These are phyloP conservation scores for Hartigia nigra DNA, from an alignment of 2,888 invertebrate genomes.

Conservation along the genomic window DNA sequence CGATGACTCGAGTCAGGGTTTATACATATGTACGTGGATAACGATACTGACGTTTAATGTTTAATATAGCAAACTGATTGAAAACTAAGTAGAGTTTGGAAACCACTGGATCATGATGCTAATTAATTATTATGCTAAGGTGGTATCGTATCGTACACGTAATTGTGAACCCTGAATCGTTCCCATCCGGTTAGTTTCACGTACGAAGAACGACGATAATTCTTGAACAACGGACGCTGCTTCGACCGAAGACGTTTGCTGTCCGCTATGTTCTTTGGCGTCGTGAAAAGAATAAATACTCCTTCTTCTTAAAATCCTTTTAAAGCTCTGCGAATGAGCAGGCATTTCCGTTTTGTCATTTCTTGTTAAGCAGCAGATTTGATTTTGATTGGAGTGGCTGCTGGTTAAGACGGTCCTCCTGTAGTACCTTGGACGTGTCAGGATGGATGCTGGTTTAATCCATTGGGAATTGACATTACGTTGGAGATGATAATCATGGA, in stretches of 20 bases:
- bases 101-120: neutral
- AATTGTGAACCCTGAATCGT: slow-evolving; percentile 7
- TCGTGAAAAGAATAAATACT: neutral
- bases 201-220: neutral
- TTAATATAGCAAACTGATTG: neutral
- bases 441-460: neutral
- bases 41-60: neutral
- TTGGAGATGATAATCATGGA: neutral
- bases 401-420: neutral
- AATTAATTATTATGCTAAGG: slow-evolving; percentile 22
- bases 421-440: neutral
- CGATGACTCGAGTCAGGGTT: neutral
- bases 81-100: neutral
- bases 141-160: slow-evolving; percentile 20
- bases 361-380: neutral
- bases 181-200: neutral
- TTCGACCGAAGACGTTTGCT: neutral
- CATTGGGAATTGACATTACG: neutral
- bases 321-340: neutral
- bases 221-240: neutral
- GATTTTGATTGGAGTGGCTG: neutral
- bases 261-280: neutral
- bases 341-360: neutral
- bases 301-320: neutral
- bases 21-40: neutral